A percentile compares a stretch with the other conserved stretches of the same genome.
Conservation (phyloP, 2,888 invertebrate genomes). For the Drosophila affinis region DNA sequence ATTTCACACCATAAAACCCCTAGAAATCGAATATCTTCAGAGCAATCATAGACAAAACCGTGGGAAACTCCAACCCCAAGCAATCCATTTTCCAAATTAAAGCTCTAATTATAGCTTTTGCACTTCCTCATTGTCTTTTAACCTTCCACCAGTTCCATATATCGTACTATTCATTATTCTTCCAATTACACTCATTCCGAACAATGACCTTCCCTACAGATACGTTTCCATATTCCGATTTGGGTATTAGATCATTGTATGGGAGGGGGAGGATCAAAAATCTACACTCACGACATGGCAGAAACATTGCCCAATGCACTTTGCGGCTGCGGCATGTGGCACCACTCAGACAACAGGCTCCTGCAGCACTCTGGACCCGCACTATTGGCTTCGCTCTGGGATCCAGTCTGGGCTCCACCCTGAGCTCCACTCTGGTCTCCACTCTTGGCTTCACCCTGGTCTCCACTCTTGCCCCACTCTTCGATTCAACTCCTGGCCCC, state of each 20-base stretch:
- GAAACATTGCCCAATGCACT: slow-evolving; percentile 28
- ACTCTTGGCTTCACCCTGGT: no score
- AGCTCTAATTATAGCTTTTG: slow-evolving; percentile 17
- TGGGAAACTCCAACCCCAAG: not conserved
- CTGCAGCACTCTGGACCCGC: slow-evolving; percentile 1
- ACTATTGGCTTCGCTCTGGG: slow-evolving; percentile 11
- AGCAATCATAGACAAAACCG: not conserved
- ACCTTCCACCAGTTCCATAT: slow-evolving; percentile 18
- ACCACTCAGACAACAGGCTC: not conserved
- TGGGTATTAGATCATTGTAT: slow-evolving; percentile 19
- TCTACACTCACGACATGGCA: slow-evolving; percentile 5
- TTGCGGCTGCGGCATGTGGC: slow-evolving; percentile 34
- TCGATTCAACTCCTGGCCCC: slow-evolving; percentile 6
- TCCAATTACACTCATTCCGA: slow-evolving; percentile 27
- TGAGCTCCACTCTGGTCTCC: no score
- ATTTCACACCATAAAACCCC: no score
- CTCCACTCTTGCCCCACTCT: not conserved
- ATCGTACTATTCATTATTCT: slow-evolving; percentile 25
- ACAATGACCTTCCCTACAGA: slow-evolving; percentile 25
- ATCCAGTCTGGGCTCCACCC: not conserved
- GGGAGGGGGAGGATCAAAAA: no score
- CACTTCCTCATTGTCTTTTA: slow-evolving; percentile 6
- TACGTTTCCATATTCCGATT: slow-evolving; percentile 13
- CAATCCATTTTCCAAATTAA: not conserved
- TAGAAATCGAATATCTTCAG: not conserved